These are phyloP conservation scores for Theocolax elegans DNA, from an alignment of 1,140 invertebrate genomes.

Conservation along the genomic window DNA sequence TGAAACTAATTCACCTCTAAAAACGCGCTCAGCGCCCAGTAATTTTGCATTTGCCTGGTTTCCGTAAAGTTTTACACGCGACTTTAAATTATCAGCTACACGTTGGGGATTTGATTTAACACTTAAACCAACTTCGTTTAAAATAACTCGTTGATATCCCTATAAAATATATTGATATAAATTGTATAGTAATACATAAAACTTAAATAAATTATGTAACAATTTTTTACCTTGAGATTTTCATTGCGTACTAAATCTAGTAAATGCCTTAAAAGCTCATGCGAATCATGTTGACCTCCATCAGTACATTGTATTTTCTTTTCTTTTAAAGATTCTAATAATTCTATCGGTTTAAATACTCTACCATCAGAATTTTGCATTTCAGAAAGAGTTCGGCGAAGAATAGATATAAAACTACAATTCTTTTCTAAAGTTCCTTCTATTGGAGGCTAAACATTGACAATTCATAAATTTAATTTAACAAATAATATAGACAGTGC, in stretches of 20 bases:
- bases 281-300: slow-evolving; percentile 96
- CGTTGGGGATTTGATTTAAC: slow-evolving; percentile 75
- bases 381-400: slow-evolving; percentile 59
- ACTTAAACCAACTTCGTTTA: slow-evolving; percentile 76
- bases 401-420: slow-evolving; percentile 70
- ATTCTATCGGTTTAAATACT: slow-evolving; percentile 76
- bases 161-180: slow-evolving; percentile 61
- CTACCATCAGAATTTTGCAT: slow-evolving; percentile 66
- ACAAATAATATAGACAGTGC: no score
- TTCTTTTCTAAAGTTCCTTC: slow-evolving; percentile 77
- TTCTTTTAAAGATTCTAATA: slow-evolving; percentile 81
- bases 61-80: slow-evolving; percentile 82
- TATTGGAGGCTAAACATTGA: slow-evolving; percentile 69
- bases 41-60: slow-evolving; percentile 83
- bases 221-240: slow-evolving; percentile 55
- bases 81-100: slow-evolving; percentile 78
- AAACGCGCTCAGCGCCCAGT: slow-evolving; percentile 80
- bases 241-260: slow-evolving; percentile 81
- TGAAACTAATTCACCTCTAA: slow-evolving; percentile 90
- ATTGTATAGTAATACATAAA: background rate
- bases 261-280: slow-evolving; percentile 91
- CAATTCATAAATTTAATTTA: background rate
- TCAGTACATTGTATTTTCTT: slow-evolving; percentile 88
- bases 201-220: no score
- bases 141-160: slow-evolving; percentile 81